Evolutionary conservation across 2,888 invertebrate species (phyloP), one percentile per base, ranked within the genome.

Genomic region (Metellina segmentata): DNA sequence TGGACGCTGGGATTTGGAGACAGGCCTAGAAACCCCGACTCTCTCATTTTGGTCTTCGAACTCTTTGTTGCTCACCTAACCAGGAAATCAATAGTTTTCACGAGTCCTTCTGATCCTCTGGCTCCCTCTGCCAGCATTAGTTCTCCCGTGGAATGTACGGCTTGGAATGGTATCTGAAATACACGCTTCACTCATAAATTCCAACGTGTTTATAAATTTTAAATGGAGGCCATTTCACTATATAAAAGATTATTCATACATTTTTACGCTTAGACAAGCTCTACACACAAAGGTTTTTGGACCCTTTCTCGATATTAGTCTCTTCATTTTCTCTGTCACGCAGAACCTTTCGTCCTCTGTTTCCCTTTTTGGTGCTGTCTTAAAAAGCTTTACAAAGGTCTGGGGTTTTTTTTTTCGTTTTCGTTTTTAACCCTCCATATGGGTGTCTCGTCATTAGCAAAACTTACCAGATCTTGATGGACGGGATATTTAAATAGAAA

Each of bases 41-140:
- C 34, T 34, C 34, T 34, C 34, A 34, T 4, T 34, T 34, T 34
- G 34, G 34, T 34, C 34, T 34, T 13, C 49, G 34, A 34, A 69
- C 1, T 70, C 34, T 81, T 81, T 81, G 79, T 70, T 48, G 20
- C 49, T 49, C 79, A 6, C 53, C 79, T 81, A 81, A 81, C 79
- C 79, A 81, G 69, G 70, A 48, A 70, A 81, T 81, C 70, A 81
- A 81, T 81, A 69, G 81, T n/a, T 34, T 74, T 74, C 74, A 34
- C 11, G 19, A 20, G n/a, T 81, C 48, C 81, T 20, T 53, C 7
- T 81, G 34, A 61, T 48, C 61, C 81, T 19, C 6, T 7, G 9
- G 51, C 51, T 75, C 13, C 34, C 48, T 75, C 75, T 20, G 75
- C 16, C 8, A 75, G 48, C 34, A 75, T 75, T 13, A 34, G 13